phyloP scores from a whole-genome alignment of 2,113 vertebrate species.

The Cairina moschata region DNA sequence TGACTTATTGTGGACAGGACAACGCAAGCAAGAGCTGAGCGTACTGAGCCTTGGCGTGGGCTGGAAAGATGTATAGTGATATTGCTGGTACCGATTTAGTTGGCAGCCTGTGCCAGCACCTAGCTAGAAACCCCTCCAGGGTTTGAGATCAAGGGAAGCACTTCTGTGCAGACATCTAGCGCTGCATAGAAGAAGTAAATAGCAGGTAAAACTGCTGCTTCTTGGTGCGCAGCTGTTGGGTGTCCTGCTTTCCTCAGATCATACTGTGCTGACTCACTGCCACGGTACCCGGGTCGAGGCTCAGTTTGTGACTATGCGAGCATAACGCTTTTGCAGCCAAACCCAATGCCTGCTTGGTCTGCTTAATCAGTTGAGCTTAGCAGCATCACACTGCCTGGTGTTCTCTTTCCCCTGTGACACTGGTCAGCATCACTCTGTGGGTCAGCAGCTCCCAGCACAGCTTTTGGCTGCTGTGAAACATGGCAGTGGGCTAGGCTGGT shows the following conservation, averaged over 20 bases:
- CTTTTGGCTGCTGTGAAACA: neutral
- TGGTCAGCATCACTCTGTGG: neutral
- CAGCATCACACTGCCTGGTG: neutral
- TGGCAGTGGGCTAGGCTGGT: neutral
- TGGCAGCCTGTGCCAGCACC: neutral
- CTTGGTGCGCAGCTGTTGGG: neutral
- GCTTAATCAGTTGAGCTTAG: neutral
- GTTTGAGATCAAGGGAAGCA: neutral
- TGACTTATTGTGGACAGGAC: neutral
- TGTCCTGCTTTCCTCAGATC: accelerated
- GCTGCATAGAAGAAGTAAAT: neutral
- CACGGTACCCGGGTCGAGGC: neutral
- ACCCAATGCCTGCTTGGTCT: neutral
- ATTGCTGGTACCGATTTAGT: neutral
- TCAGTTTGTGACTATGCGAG: neutral
- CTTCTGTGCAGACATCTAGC: neutral
- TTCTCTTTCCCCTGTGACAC: neutral
- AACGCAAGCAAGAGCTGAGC: neutral
- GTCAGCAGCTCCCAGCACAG: neutral
- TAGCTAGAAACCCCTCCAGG: neutral
- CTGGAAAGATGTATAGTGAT: neutral
- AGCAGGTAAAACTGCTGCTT: neutral
- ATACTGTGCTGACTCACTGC: neutral
- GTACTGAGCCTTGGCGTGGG: neutral
- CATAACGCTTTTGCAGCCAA: neutral